These are phyloP conservation scores for Calameuta idolon DNA, from an alignment of 2,888 invertebrate genomes.

Conservation along the genomic window DNA sequence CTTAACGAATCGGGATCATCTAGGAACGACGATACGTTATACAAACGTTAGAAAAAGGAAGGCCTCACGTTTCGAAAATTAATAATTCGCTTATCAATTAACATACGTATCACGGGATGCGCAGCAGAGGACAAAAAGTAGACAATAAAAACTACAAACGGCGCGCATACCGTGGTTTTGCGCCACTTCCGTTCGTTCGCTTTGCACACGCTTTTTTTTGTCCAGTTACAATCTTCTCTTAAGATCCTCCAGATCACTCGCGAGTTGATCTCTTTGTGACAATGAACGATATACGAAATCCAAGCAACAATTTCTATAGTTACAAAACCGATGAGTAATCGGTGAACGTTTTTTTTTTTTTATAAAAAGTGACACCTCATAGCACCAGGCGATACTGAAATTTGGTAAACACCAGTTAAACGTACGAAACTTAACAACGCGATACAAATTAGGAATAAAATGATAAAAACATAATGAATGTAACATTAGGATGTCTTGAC, in stretches of 20 bases:
- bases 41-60: conserved; percentile 34
- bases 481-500: conserved; percentile 33
- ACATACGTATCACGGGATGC: background rate
- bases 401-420: conserved; percentile 37
- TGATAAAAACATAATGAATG: conserved; percentile 29
- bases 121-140: background rate
- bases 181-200: background rate
- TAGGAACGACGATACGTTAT: conserved; percentile 64
- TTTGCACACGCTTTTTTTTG: background rate
- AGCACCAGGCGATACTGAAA: background rate
- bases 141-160: background rate
- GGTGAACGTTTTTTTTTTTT: background rate
- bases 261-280: background rate
- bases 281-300: background rate
- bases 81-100: conserved; percentile 13
- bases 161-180: background rate
- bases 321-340: background rate
- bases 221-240: background rate
- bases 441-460: conserved; percentile 23
- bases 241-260: background rate
- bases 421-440: conserved; percentile 49
- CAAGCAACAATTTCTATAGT: background rate
- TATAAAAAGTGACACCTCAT: background rate
- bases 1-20: conserved; percentile 74
- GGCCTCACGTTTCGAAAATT: conserved; percentile 28